A percentile compares a stretch with the other conserved stretches of the same genome.
These are phyloP conservation scores for Callimorpha dominula DNA, from an alignment of 2,888 invertebrate genomes.

Conservation along the genomic window DNA sequence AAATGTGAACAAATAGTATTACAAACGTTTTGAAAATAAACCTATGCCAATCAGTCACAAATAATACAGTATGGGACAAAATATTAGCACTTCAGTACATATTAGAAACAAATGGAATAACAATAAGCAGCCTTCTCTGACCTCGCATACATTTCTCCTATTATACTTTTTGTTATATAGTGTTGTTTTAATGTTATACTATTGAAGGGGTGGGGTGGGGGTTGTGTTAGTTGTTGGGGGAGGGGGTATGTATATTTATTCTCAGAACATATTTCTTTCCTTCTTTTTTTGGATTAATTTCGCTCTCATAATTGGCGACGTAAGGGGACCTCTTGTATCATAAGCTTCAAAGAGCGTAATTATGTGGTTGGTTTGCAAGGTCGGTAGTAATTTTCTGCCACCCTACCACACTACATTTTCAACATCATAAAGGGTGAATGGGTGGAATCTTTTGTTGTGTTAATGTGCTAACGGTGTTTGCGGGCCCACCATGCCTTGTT, in stretches of 20 bases:
- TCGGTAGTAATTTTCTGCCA: constrained; percentile 6
- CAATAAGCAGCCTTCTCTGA: not conserved
- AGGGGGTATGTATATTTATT: not conserved
- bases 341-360: not conserved
- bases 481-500: constrained; percentile 12
- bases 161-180: no score
- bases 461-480: constrained; percentile 14
- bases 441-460: constrained; percentile 14
- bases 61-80: no score
- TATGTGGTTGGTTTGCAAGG: constrained; percentile 15
- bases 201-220: no score
- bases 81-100: not conserved
- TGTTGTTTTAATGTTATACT: not conserved
- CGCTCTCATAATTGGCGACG: not conserved
- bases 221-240: not conserved
- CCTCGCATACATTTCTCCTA: not conserved
- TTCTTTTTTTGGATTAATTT: not conserved
- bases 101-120: not conserved
- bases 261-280: not conserved
- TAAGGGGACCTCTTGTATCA: not conserved
- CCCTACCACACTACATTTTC: constrained; percentile 2
- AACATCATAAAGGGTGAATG: constrained; percentile 1
- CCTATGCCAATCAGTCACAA: no score
- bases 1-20: no score
- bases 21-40: no score